Percentiles rank a stretch among this genome's conserved stretches.
Evolutionary conservation across 2,797 vertebrate species (phyloP).

Genomic region (Acanthurus tractus): DNA sequence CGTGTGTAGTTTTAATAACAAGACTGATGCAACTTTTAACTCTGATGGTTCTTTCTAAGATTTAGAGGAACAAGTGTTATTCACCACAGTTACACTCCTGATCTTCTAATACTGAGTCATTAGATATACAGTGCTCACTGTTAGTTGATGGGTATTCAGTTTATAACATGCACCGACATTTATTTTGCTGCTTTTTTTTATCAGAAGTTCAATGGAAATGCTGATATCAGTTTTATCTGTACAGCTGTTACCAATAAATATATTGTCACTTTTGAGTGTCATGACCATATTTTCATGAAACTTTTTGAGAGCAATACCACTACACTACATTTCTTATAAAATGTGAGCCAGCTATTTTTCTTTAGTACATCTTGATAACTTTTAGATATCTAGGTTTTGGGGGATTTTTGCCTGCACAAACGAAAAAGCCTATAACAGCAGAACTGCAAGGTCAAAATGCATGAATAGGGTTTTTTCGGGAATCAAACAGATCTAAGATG

Average conservation of each 20-base stretch:
- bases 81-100: neutral
- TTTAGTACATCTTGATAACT: neutral
- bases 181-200: neutral
- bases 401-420: too few relatives aligned
- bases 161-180: neutral
- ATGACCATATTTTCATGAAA: neutral
- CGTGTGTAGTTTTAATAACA: conserved; percentile 23
- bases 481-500: too few relatives aligned
- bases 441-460: too few relatives aligned
- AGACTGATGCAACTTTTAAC: neutral
- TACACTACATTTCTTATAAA: neutral
- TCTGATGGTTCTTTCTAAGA: neutral
- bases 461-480: too few relatives aligned
- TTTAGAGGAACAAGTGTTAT: neutral
- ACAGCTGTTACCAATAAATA: neutral
- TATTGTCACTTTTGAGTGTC: neutral
- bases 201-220: neutral
- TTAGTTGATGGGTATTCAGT: neutral
- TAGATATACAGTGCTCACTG: neutral
- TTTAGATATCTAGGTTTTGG: too few relatives aligned
- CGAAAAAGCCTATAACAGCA: too few relatives aligned
- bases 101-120: neutral
- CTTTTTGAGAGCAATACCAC: neutral
- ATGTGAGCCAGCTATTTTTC: neutral
- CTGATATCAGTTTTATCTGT: neutral